Base-by-base conservation (phyloP, 2,797 vertebrate species). In the Myotis myotis region DNA sequence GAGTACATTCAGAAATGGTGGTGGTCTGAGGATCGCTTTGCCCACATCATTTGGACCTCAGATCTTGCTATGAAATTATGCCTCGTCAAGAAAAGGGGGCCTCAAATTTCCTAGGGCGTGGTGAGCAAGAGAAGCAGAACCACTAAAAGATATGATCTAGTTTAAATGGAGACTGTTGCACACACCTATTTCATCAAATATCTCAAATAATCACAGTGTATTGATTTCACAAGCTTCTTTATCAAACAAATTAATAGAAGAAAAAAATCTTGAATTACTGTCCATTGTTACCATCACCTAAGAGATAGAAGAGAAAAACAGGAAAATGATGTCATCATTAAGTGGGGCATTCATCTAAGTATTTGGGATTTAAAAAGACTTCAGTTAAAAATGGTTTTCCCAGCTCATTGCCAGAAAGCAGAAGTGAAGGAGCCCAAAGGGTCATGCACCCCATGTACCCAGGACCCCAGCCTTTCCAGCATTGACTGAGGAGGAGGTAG, bases 241-340 rank as follows among this genome's bases (percentile, higher is more conserved):
- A 95, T 83, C 96, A 97, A 96, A 80, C 60, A 72, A 92, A 96
- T 97, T 94, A 97, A 95, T 75, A 93, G 80, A 97, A 79, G 71
- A 83, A 70, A 91, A 90, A 97, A 96, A 89, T 95, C 53, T 86
- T 95, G 76, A 97, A 95, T 87, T 93, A 53, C 91, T 97, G 60
- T 94, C 87, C 95, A 91, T 70, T 53, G 49, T 90, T 78, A 79
- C 15, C 47, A 85, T 95, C 57, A 93, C 89, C 38, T 96, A 68
- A 76, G 72, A 82, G 81, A 94, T 81, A 8, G 30, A 91, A 15
- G n/a, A 55, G 44, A 55, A 80, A 47, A 74, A 79, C 20, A 57
- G 4, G 41, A 89, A 96, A 94, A 33, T 22, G 2, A 8, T 16
- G 11, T 76, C 5, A 30, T 86, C 57, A 92, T 89, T 78, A 60